These are phyloP conservation scores for Caenorhabditis brenneri DNA, from an alignment of 1,140 invertebrate genomes.

Conservation along the genomic window DNA sequence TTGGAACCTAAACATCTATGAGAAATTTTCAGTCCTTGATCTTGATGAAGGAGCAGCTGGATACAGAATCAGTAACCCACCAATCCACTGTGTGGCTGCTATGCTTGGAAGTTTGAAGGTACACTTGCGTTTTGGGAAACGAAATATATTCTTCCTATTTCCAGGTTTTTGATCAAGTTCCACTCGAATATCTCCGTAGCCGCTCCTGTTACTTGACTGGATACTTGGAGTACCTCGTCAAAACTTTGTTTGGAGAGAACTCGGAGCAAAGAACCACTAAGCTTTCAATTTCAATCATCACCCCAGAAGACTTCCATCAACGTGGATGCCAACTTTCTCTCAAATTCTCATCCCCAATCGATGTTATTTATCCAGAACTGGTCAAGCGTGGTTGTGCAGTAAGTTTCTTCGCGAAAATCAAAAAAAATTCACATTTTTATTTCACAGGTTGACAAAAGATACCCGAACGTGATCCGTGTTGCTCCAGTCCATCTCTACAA, in stretches of 20 bases:
- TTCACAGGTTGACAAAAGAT: slow-evolving; percentile 73
- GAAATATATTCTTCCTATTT: background rate
- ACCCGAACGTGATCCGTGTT: slow-evolving; percentile 74
- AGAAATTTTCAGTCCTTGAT: slow-evolving; percentile 71
- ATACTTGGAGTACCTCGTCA: slow-evolving; percentile 74
- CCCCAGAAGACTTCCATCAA: slow-evolving; percentile 74
- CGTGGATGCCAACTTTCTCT: slow-evolving; percentile 75
- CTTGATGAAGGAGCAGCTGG: slow-evolving; percentile 72
- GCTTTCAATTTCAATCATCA: slow-evolving; percentile 72
- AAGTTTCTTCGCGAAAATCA: background rate
- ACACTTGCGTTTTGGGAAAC: background rate
- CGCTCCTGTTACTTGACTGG: slow-evolving; percentile 76
- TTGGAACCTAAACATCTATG: background rate
- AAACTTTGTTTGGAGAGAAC: slow-evolving; percentile 54
- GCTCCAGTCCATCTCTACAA: slow-evolving; percentile 75
- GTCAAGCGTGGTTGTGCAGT: slow-evolving; percentile 74
- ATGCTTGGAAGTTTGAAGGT: slow-evolving; percentile 72
- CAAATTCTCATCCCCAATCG: slow-evolving; percentile 71
- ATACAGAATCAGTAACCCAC: slow-evolving; percentile 75
- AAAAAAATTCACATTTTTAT: background rate
- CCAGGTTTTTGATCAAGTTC: slow-evolving; percentile 41
- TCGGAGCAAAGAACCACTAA: slow-evolving; percentile 48
- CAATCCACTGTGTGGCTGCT: slow-evolving; percentile 73
- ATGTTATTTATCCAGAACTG: slow-evolving; percentile 73
- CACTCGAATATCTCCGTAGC: slow-evolving; percentile 72